Base-by-base conservation (phyloP, 2,797 vertebrate genomes). In the Hapalemur alaotrensis region DNA sequence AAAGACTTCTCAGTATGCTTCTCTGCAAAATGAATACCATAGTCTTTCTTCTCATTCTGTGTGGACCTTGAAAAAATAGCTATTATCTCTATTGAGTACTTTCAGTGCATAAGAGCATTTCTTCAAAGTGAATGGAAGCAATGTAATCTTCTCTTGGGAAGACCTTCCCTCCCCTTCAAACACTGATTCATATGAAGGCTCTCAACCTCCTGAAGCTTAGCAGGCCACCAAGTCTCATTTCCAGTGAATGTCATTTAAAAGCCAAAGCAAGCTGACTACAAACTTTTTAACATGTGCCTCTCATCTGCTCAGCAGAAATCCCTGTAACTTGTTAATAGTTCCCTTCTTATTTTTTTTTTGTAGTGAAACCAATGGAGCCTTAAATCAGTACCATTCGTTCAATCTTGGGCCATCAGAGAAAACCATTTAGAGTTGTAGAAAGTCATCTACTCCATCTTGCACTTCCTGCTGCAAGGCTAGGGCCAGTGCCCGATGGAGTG, bases 251-350 rank as follows among this genome's bases (percentile, higher is more conserved):
- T 79, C 94, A 85, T 96, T 96, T 97, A 96, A 97, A 97, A 97
- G 94, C 80, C 94, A 86, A 97, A 97, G 96, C 91, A 95, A 97
- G 97, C 96, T 96, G 96, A 98, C 94, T 97, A 97, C 93, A 97
- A 89, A 97, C 97, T 96, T 97, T 96, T 94, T 89, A 96, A 90
- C 96, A 96, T 97, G 89, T 83, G 96, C 93, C 96, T 81, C 96
- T 98, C 96, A 97, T 97, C 96, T 98, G 97, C 94, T 86, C 76
- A 78, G 91, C 97, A 97, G 97, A 97, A 89, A 95, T 65, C 92
- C 86, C 94, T 97, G 89, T 90, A 91, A 95, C 95, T 97, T 97
- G 95, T 97, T 97, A 97, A 97, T 95, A 95, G 89, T 95, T 80
- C 91, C 50, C 72, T 32, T 41, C 59, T 46, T 46, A 1, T 35